A percentile compares a stretch with the other conserved stretches of the same genome.
Conservation (phyloP, 2,888 invertebrate species). For the Nysson spinosus region DNA sequence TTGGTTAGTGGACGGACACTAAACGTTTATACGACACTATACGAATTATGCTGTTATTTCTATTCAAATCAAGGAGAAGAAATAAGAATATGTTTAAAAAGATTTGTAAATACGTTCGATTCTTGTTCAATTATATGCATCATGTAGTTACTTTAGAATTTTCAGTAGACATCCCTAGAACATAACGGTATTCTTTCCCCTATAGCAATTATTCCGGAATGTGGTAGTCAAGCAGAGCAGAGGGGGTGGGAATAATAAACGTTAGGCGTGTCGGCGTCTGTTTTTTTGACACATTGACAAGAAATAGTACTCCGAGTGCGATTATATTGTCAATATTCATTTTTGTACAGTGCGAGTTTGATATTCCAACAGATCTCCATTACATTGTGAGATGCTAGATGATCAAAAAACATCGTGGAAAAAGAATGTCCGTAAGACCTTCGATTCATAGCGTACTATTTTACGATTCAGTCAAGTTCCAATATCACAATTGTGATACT, state of each 20-base stretch:
- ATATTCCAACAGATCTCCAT: background rate
- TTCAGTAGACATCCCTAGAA: conserved; percentile 32
- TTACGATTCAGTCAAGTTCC: conserved; percentile 16
- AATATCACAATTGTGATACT: conserved; percentile 8
- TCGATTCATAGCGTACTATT: conserved; percentile 19
- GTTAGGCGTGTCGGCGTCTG: conserved; percentile 73
- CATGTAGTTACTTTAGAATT: no score
- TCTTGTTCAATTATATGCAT: no score
- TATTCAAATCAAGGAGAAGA: no score
- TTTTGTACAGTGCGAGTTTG: conserved; percentile 2
- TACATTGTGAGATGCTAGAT: conserved; percentile 17
- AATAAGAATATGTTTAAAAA: no score
- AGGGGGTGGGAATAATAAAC: conserved; percentile 69
- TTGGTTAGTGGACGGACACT: no score
- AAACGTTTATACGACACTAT: no score
- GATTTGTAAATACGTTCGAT: no score
- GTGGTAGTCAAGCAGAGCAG: conserved; percentile 47
- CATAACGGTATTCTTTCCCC: conserved; percentile 35
- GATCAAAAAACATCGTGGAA: conserved; percentile 12
- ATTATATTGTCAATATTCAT: conserved; percentile 1
- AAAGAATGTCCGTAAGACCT: conserved; percentile 21
- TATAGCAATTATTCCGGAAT: conserved; percentile 62
- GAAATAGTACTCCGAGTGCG: conserved; percentile 20
- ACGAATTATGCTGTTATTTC: no score
- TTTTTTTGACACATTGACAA: conserved; percentile 49